Evolutionary conservation across 92 coral and sea anemone genomes (phyloP), one percentile per base, ranked within the genome.

Genomic region (Siderastrea siderea): DNA sequence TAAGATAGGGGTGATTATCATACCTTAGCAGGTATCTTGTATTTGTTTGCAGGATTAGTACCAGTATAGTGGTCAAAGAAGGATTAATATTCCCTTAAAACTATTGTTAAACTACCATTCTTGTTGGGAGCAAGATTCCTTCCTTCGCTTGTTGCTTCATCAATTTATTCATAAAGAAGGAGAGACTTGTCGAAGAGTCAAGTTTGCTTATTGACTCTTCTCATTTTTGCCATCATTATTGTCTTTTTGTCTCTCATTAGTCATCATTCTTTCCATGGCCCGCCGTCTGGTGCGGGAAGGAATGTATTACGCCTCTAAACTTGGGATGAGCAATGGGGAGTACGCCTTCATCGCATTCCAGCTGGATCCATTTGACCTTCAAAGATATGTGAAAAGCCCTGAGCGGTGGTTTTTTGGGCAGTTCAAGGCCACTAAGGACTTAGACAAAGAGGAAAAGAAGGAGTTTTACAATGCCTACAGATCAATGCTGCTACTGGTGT

Each of bases 281-380:
- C 91, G 83, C 77, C 58, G 81, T n/a, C 91, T 96, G 44, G 94
- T 93, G 38, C 88, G 96, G 26, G 99, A 98, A 53, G 93, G 92
- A 47, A 85, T 95, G 93, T 95, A 90, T 77, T 88, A 85, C 75
- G 98, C 95, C 7, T 92, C 89, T 55, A 89, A 95, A 51, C 90
- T 93, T 0, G 98, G 92, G 14, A 96, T 98, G 99, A 83, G 87
- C 65, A 88, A 90, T 8, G 99, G 99, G 3, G 95, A 94, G 19
- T 98, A 71, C 71, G 98, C 92, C 8, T 98, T 98, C 72, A 92
- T 98, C 69, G 65, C 92, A 58, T 82, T 95, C 48, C 89, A 87
- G 52, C 69, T 98, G 9, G 49, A 88, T 65, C 79, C 87, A 58
- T 54, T 77, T 1, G 5, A 44, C 0, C 66, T 91, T 13, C 43